Evolutionary conservation across 2,113 vertebrate species (phyloP), one percentile per base, ranked within the genome.

Genomic region (Chascanopsetta lugubris): DNA sequence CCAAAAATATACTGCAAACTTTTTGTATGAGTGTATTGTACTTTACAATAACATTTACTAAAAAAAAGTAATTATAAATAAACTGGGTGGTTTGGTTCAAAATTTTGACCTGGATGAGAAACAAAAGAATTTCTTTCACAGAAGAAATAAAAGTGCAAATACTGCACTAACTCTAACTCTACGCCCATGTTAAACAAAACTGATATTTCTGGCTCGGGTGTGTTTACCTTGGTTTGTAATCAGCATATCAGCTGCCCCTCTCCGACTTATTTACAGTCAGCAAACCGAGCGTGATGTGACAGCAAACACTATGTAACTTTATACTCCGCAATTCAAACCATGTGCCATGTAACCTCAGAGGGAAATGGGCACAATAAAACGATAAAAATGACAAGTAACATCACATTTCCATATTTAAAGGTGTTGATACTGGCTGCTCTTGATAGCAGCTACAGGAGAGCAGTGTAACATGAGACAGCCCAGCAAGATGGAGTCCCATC

Each of bases 401-500:
- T 36, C 53, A 48, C 11, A 26, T 32, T 64, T 69, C 51, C 11
- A 26, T 32, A 67, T 69, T 40, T 13, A 50, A 26, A 58, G 61
- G 38, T 32, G 62, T 68, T 58, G 67, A 71, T 62, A 75, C 58
- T 56, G 47, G 21, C 6, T 10, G 55, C 27, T 40, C 21, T 32
- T 62, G 38, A 73, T 62, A 76, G 71, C 26, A 61, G 32, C 59
- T 47, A 57, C 57, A 74, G 62, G 71, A 27, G 47, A 48, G 29
- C 26, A 13, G 6, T 70, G 88, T 70, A 85, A 89, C 77, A 64
- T 40, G 74, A 91, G 63, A 72, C 27, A 1, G 25, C 22, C 40
- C 34, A 30, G 43, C 21, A 18, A 63, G 46, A 47, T 57, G 61
- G 69, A 75, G 67, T 77, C 69, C 75, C 74, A 66, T 59, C 61